Conservation (phyloP, 2,888 invertebrate species). For the Lepetodrilus schrolli region DNA sequence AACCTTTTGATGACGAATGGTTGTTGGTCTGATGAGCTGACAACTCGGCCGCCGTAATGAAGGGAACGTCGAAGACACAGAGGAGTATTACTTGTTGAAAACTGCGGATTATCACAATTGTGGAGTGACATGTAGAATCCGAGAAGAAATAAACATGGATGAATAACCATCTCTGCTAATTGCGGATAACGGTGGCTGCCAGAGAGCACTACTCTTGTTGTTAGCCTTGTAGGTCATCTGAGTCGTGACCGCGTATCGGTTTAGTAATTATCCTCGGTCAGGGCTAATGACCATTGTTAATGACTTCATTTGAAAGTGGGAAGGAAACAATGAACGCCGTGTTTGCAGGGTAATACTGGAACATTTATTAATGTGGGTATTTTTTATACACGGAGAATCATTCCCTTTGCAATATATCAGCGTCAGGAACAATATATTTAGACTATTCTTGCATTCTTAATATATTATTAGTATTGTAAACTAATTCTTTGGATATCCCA, state of each 20-base stretch:
- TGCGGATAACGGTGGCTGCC: neutral
- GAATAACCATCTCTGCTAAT: neutral
- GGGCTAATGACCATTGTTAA: neutral
- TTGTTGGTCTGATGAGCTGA: neutral
- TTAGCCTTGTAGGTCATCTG: neutral
- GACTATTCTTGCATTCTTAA: too few relatives aligned
- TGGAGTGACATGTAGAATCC: neutral
- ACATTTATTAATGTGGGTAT: too few relatives aligned
- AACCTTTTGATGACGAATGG: slow-evolving; percentile 15
- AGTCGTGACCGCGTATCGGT: neutral
- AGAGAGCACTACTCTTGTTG: too few relatives aligned
- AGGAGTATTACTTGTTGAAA: slow-evolving; percentile 1
- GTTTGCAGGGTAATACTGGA: too few relatives aligned
- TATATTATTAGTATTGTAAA: too few relatives aligned
- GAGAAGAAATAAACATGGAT: neutral
- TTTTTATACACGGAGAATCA: too few relatives aligned
- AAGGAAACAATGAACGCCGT: too few relatives aligned
- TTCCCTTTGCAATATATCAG: too few relatives aligned
- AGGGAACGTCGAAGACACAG: neutral
- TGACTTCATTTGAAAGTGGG: too few relatives aligned
- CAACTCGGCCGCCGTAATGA: neutral
- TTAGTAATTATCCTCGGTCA: neutral
- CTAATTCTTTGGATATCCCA: too few relatives aligned
- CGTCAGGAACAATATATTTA: too few relatives aligned
- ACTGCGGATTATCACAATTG: slow-evolving; percentile 12